These are phyloP conservation scores for Drosophila parvula DNA, from an alignment of 1,140 invertebrate genomes.

Conservation along the genomic window DNA sequence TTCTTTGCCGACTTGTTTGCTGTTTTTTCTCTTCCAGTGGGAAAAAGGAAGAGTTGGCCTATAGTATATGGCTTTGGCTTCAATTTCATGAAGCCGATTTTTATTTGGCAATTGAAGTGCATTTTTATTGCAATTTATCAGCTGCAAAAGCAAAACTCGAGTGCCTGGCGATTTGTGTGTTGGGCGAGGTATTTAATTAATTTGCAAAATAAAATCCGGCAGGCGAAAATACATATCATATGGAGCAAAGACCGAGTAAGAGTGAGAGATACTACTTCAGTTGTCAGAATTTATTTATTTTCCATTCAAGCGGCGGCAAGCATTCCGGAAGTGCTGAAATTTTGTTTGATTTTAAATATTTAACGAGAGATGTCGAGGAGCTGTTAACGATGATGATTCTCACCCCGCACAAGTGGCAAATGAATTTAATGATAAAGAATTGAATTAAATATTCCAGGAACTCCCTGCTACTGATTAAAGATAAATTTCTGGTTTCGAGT, in stretches of 20 bases:
- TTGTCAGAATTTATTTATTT: slow-evolving; percentile 18
- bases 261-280: neutral
- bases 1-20: slow-evolving; percentile 46
- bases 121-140: slow-evolving; percentile 65
- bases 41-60: neutral
- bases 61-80: slow-evolving; percentile 20
- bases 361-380: slow-evolving; percentile 34
- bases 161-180: slow-evolving; percentile 44
- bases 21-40: slow-evolving; percentile 4
- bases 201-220: slow-evolving; percentile 41
- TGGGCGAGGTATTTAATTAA: slow-evolving; percentile 56
- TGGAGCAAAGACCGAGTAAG: slow-evolving; percentile 8
- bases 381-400: slow-evolving; percentile 13
- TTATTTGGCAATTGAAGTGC: slow-evolving; percentile 42
- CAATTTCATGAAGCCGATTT: slow-evolving; percentile 36
- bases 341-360: slow-evolving; percentile 38
- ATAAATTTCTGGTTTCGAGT: neutral
- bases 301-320: slow-evolving; percentile 4
- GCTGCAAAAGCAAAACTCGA: slow-evolving; percentile 47
- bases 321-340: slow-evolving; percentile 13
- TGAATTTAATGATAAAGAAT: slow-evolving; percentile 6
- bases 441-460: slow-evolving; percentile 1
- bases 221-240: slow-evolving; percentile 16
- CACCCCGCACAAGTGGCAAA: slow-evolving; percentile 1
- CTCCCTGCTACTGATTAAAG: neutral